Percentiles rank a stretch among this genome's conserved stretches.
Conservation (phyloP, 2,888 invertebrate genomes). For the Zygogramma bicolorata region DNA sequence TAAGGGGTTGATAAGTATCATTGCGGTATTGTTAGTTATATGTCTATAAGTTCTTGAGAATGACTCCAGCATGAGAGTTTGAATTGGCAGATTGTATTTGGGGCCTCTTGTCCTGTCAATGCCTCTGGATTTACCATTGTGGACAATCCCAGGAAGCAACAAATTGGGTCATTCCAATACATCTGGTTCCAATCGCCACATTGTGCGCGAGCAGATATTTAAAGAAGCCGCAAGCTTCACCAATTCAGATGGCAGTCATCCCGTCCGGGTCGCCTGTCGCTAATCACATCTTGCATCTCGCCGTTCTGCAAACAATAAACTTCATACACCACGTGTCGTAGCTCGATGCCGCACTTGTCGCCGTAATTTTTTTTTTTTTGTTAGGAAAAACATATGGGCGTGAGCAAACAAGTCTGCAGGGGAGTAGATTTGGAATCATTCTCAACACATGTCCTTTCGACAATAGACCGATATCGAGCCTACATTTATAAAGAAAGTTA, state of each 20-base stretch:
- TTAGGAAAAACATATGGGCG: not conserved
- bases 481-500: not conserved
- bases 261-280: not conserved
- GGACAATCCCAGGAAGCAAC: not conserved
- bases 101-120: not conserved
- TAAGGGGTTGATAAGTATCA: too few relatives aligned
- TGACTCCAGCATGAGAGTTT: too few relatives aligned
- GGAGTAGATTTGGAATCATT: not conserved
- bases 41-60: too few relatives aligned
- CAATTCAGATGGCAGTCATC: not conserved
- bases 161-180: not conserved
- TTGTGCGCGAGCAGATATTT: not conserved
- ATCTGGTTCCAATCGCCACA: not conserved
- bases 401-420: not conserved
- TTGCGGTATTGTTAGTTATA: too few relatives aligned
- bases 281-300: not conserved
- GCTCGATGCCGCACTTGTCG: not conserved
- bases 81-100: too few relatives aligned
- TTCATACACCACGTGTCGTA: not conserved
- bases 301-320: constrained; percentile 9
- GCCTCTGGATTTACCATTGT: not conserved
- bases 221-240: not conserved
- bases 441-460: not conserved
- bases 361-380: not conserved
- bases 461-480: not conserved